Base-by-base conservation (phyloP, 2,113 vertebrate genomes). In the Xenopus borealis region DNA sequence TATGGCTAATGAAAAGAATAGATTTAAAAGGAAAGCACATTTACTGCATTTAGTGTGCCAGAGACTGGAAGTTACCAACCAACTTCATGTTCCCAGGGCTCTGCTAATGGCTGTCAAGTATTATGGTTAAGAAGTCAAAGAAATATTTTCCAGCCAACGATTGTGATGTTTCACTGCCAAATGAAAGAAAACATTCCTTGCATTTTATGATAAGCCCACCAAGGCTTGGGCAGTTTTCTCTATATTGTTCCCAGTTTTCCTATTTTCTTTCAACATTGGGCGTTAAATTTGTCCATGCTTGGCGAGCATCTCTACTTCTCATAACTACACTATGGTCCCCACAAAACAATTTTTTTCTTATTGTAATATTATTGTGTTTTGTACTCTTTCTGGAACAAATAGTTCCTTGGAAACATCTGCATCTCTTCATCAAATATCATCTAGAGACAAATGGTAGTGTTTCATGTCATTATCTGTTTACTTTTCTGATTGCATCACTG, bases 161-260 rank as follows among this genome's bases (percentile, higher is more conserved):
- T 61, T 61, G 19, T 61, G 58, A 61, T 10, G 20, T 61, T 61
- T 61, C 19, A 23, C 13, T 61, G 58, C 58, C 20, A 61, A 61
- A 23, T 23, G 18, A 61, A 27, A 27, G 1, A 12, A 61, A 61
- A 61, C 20, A 5, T 61, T 61, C 58, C 19, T 27, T 61, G 2
- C 20, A 61, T 61, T n/a, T 61, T 61, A 61, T 61, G 19, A 23
- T 61, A 61, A 61, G 58, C 58, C 58, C 58, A 61, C 58, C 19
- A 61, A 27, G 12, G 18, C 58, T 61, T 61, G 58, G 58, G 18
- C 20, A 61, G 27, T 61, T 2, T 23, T 61, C 58, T 27, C 2
- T 61, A 2, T 12, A 61, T 61, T 61, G 58, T 61, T 61, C 19
- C 6, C 58, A 23, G 2, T 61, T 61, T 61, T 61, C 58, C 58